Evolutionary conservation across 1,140 invertebrate genomes (phyloP).

Genomic region (Venturia canescens): DNA sequence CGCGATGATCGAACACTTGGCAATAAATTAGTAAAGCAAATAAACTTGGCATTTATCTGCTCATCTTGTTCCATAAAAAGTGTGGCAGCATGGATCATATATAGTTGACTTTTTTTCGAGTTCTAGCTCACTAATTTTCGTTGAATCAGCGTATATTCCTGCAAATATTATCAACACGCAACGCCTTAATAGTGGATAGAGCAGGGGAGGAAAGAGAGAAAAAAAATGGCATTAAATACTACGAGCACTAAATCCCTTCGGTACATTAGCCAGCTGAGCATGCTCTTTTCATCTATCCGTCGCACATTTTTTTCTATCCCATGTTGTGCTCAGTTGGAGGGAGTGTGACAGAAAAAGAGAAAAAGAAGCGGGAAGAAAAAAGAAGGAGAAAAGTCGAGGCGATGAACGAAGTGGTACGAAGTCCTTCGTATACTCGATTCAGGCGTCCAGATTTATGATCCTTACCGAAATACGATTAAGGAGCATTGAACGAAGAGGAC

Average conservation of each 20-base stretch:
- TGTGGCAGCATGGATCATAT: background rate
- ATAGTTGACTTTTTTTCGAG: background rate
- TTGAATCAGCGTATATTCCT: slow-evolving; percentile 34
- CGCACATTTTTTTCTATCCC: slow-evolving; percentile 23
- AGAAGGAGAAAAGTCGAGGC: slow-evolving; percentile 11
- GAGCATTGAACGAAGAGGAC: slow-evolving; percentile 24
- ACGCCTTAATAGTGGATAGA: background rate
- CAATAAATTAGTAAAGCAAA: too few species aligned
- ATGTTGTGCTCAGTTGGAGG: background rate
- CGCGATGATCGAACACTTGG: too few species aligned
- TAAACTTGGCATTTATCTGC: too few species aligned
- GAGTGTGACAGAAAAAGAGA: slow-evolving; percentile 15
- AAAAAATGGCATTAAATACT: slow-evolving; percentile 43
- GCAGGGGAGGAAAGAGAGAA: background rate
- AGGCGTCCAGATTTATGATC: slow-evolving; percentile 59
- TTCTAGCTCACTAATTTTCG: background rate
- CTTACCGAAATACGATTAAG: slow-evolving; percentile 51
- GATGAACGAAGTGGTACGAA: slow-evolving; percentile 35
- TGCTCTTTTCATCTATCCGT: slow-evolving; percentile 30
- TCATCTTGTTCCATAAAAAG: too few species aligned
- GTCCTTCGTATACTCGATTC: slow-evolving; percentile 41
- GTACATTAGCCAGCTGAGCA: slow-evolving; percentile 34
- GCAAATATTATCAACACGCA: slow-evolving; percentile 17
- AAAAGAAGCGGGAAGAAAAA: slow-evolving; percentile 9
- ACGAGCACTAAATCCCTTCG: slow-evolving; percentile 41